Base-by-base conservation (phyloP, 1,140 invertebrate genomes). In the Temnothorax curvispinosus region DNA sequence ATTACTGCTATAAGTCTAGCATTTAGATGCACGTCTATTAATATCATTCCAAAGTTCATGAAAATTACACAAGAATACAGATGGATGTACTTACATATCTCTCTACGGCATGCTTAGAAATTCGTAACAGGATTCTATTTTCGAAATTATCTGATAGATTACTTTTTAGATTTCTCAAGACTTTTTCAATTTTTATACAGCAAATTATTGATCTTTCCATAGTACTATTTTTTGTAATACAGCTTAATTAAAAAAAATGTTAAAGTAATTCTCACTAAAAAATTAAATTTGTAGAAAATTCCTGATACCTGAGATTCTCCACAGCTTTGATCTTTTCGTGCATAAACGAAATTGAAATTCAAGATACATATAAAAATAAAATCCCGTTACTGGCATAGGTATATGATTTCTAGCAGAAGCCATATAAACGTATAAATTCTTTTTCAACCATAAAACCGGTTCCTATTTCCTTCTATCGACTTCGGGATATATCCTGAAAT, bases 391-490 rank as follows among this genome's bases (percentile, higher is more conserved):
- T 52, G 27, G 27, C 58, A 62, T 13, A 27, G 27, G 27, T 27
- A 64, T 3, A 3, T 35, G 32, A 64, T 38, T 62, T 62, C 27
- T 62, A 64, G 32, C 5, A 35, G 7, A 64, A 64, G 32, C 15
- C 32, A 7, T 35, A 38, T 38, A 41, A 65, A 65, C 27, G 27
- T 18, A 41, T 8, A 47, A 32, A 44, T 44, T 38, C n/a, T 56
- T 54, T 72, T 11, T 9, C 65, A 7, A 41, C 4, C 15, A 11
- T 27, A 7, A 50, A 71, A 86, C 86, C 58, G 76, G 86, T 81
- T 76, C 74, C 56, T 32, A 71, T 52, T 9, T 18, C 50, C n/a
- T 41, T 64, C 6, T 9, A 89, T 78, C 52, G 21, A 82, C 41
- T 56, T 65, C 60, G 9, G n/a, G 38, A 69, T 47, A 65, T 74